Evolutionary conservation across 1,140 invertebrate species (phyloP).

Genomic region (Sogatella furcifera): DNA sequence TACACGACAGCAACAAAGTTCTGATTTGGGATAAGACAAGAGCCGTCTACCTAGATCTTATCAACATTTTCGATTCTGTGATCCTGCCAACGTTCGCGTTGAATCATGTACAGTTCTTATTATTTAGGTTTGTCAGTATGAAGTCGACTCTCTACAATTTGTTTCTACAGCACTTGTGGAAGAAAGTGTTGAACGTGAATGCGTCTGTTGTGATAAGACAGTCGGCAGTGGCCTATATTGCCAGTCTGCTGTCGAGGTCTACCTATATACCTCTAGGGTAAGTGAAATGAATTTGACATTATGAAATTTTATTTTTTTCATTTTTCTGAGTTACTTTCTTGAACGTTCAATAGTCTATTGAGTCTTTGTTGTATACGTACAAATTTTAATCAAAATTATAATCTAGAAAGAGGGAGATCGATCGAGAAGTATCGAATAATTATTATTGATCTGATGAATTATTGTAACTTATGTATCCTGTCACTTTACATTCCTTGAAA

Average conservation of each 20-base stretch:
- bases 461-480: too few species aligned
- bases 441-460: too few species aligned
- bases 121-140: constrained; percentile 66
- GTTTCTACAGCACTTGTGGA: constrained; percentile 64
- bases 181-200: constrained; percentile 56
- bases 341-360: too few species aligned
- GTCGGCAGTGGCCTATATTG: constrained; percentile 57
- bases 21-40: constrained; percentile 33
- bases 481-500: too few species aligned
- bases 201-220: constrained; percentile 53
- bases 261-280: constrained; percentile 55
- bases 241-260: constrained; percentile 59
- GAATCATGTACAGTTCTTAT: constrained; percentile 65
- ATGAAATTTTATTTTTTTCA: too few species aligned
- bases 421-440: too few species aligned
- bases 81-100: constrained; percentile 61
- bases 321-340: constrained; percentile 30
- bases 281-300: constrained; percentile 22
- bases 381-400: too few species aligned
- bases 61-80: constrained; percentile 52
- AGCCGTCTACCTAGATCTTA: constrained; percentile 21
- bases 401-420: too few species aligned
- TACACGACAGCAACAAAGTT: constrained; percentile 25
- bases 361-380: too few species aligned
- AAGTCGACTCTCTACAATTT: constrained; percentile 47